Base-by-base conservation (phyloP, 2,888 invertebrate species). In the Uloborus plumipes region DNA sequence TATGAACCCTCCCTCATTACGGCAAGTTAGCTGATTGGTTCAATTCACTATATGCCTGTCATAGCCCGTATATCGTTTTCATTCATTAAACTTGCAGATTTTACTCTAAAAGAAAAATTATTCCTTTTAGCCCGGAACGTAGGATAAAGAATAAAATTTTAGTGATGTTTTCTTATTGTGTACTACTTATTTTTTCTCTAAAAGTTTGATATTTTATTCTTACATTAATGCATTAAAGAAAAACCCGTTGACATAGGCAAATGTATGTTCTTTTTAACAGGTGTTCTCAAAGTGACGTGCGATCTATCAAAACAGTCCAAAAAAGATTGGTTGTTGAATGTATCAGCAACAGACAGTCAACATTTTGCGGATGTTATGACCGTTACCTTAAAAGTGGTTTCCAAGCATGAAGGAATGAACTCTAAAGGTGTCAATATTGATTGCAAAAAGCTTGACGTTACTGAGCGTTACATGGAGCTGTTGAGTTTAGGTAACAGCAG, bases 291-390 rank as follows among this genome's bases (percentile, higher is more conserved):
- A 16, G 92, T 97, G 16, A 93, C 94, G 39, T 97, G 97, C 88
- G 95, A 96, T 88, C 90, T 97, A 91, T 31, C 92, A 92, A 3
- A 92, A 91, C 86, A 92, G 94, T 4, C 91, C 92, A 89, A 92
- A 92, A 87, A 59, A 13, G 72, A 81, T 18, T 77, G 80, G 76
- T 11, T 84, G 1, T 58, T 84, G 22, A 84, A 84, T 47, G 76
- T 98, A 18, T 95, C 96, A 0, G 97, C 98, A 0, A 96, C 95
- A 0, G 98, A 98, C 88, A 96, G 96, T 4, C 94, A 94, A 2
- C 96, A 97, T 89, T 95, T 95, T 88, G 95, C 97, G 0, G 96
- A 97, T 88, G 93, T 95, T 18, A 93, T 94, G 84, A 91, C 93
- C 15, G 92, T 98, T 18, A 92, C 92, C 83, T 91, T 97, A 82